Evolutionary conservation across 2,888 invertebrate species (phyloP).

Genomic region (Tetanocera ferruginea): DNA sequence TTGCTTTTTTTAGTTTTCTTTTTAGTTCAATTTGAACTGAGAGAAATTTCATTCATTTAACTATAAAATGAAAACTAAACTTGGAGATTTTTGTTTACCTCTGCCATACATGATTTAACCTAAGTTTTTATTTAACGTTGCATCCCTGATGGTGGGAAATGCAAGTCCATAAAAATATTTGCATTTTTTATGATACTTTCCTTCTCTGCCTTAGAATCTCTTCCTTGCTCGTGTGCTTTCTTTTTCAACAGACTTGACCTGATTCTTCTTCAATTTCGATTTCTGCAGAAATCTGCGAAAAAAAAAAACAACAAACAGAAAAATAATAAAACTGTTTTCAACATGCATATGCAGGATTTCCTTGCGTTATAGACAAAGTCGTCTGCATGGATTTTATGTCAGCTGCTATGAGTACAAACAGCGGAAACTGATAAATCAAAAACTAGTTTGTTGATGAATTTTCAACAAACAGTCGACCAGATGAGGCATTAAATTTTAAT

Average conservation of each 20-base stretch:
- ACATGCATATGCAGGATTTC: background rate
- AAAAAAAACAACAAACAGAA: too few species aligned
- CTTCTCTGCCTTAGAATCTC: background rate
- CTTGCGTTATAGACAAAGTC: background rate
- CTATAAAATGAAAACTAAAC: too few species aligned
- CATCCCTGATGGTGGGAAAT: too few species aligned
- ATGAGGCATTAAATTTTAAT: conserved; percentile 28
- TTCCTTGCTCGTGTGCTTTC: background rate
- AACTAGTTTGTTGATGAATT: conserved; percentile 17
- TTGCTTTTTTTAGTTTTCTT: too few species aligned
- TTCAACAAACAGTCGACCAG: background rate
- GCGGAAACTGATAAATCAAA: conserved; percentile 15
- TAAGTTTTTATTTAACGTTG: background rate
- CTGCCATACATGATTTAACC: background rate
- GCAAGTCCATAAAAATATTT: too few species aligned
- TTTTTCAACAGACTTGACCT: conserved; percentile 14
- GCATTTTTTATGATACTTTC: background rate
- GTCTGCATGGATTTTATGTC: background rate
- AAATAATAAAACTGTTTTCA: too few species aligned
- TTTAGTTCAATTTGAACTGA: too few species aligned
- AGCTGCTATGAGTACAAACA: background rate
- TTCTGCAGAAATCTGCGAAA: conserved; percentile 30
- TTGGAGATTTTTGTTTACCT: background rate
- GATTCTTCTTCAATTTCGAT: conserved; percentile 35
- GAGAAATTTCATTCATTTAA: too few species aligned